phyloP scores from a whole-genome alignment of 1,140 invertebrate genomes.

The Harpegnathos saltator region DNA sequence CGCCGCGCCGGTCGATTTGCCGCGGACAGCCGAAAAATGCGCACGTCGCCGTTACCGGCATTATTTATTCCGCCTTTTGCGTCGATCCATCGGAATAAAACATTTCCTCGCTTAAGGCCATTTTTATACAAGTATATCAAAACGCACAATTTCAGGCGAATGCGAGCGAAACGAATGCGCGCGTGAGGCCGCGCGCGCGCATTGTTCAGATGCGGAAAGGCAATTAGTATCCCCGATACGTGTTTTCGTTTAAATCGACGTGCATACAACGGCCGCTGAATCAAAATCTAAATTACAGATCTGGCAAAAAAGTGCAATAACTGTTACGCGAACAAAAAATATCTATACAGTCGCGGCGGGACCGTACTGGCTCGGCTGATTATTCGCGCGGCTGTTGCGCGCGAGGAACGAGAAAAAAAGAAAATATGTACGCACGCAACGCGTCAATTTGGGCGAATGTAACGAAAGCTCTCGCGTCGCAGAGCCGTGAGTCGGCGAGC shows the following conservation, averaged over 20 bases:
- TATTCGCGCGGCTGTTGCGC: not conserved
- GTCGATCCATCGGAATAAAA: constrained; percentile 10
- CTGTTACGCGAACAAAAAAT: not conserved
- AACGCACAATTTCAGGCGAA: constrained; percentile 26
- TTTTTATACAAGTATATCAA: constrained; percentile 46
- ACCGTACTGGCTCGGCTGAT: not conserved
- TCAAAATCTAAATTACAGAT: constrained; percentile 55
- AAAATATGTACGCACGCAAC: no score
- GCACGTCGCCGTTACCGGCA: not conserved
- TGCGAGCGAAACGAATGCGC: constrained; percentile 36
- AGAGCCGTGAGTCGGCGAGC: no score
- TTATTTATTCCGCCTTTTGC: constrained; percentile 9
- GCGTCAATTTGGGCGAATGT: no score
- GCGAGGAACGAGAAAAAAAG: no score
- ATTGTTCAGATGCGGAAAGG: constrained; percentile 55
- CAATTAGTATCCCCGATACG: constrained; percentile 29
- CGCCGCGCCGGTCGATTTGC: no score
- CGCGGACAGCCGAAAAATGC: no score
- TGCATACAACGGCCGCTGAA: constrained; percentile 26
- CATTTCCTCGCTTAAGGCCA: constrained; percentile 17
- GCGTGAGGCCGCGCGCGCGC: not conserved
- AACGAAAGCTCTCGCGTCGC: no score
- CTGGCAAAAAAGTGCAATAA: constrained; percentile 3
- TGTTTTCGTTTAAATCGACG: constrained; percentile 44
- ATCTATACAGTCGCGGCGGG: not conserved